These are phyloP conservation scores for Carcharodon carcharias DNA, from an alignment of 2,797 vertebrate species.

Conservation along the genomic window DNA sequence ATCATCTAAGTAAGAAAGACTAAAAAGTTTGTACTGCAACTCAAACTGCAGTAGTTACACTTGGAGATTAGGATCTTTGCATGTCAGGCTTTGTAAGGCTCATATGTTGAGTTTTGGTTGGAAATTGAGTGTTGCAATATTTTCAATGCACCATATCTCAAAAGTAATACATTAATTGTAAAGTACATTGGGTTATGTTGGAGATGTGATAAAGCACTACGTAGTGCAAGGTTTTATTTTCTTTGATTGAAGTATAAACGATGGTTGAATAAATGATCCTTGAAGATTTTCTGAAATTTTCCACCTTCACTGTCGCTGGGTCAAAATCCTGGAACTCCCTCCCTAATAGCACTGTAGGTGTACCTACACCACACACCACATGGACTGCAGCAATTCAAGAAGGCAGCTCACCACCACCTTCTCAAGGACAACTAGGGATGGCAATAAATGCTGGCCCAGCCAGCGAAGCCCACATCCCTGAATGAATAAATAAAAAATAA, in stretches of 20 bases:
- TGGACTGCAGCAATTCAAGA: no score
- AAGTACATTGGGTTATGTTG: neutral
- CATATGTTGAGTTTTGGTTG: neutral
- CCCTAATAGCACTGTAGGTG: no score
- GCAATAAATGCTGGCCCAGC: no score
- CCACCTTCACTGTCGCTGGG: no score
- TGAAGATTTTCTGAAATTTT: neutral
- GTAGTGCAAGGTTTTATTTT: neutral
- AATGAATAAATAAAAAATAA: no score
- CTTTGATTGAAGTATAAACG: neutral
- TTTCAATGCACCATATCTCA: neutral
- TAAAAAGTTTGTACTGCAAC: neutral
- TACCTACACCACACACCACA: no score
- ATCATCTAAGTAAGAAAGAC: neutral
- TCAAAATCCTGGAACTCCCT: neutral
- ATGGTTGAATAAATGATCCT: neutral
- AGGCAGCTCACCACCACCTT: no score
- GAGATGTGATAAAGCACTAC: neutral
- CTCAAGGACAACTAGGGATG: no score
- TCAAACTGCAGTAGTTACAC: neutral
- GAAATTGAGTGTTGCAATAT: neutral
- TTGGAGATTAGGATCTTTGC: neutral
- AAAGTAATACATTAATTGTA: neutral
- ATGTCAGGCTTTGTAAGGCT: neutral
- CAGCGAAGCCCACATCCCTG: no score